A percentile compares a stretch with the other conserved stretches of the same genome.
Conservation (phyloP, 2,113 vertebrate genomes). For the Paralichthys olivaceus region DNA sequence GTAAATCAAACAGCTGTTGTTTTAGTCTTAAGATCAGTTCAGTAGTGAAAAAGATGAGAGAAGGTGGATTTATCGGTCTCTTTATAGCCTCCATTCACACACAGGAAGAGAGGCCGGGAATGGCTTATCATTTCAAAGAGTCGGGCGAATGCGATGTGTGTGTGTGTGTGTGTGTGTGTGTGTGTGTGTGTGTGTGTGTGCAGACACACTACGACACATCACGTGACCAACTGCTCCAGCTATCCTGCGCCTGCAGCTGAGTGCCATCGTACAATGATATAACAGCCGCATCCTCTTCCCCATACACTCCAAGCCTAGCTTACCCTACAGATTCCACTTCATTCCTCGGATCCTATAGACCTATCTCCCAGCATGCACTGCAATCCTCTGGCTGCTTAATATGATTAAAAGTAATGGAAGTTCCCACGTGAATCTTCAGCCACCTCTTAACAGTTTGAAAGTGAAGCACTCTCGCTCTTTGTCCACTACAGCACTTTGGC, state of each 20-base stretch:
- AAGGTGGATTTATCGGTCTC: constrained; percentile 24
- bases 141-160: constrained; percentile 9
- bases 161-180: constrained; percentile 10
- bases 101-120: neutral
- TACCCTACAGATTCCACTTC: constrained; percentile 41
- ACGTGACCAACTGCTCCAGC: constrained; percentile 18
- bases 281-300: neutral
- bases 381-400: constrained; percentile 32
- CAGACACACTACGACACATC: constrained; percentile 4
- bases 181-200: constrained; percentile 3
- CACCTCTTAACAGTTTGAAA: constrained; percentile 9
- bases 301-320: constrained; percentile 22
- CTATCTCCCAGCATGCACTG: constrained; percentile 42
- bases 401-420: constrained; percentile 29
- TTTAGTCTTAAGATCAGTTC: constrained; percentile 44
- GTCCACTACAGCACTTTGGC: neutral
- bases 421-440: neutral
- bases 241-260: constrained; percentile 41
- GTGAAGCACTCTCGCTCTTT: constrained; percentile 11
- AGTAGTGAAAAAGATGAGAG: constrained; percentile 48
- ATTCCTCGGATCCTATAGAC: constrained; percentile 28
- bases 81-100: constrained; percentile 32
- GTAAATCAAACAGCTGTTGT: constrained; percentile 57
- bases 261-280: constrained; percentile 1
- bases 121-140: constrained; percentile 39